Evolutionary conservation across 2,888 invertebrate species (phyloP), one percentile per base, ranked within the genome.

Genomic region (Xanthia icteritia): DNA sequence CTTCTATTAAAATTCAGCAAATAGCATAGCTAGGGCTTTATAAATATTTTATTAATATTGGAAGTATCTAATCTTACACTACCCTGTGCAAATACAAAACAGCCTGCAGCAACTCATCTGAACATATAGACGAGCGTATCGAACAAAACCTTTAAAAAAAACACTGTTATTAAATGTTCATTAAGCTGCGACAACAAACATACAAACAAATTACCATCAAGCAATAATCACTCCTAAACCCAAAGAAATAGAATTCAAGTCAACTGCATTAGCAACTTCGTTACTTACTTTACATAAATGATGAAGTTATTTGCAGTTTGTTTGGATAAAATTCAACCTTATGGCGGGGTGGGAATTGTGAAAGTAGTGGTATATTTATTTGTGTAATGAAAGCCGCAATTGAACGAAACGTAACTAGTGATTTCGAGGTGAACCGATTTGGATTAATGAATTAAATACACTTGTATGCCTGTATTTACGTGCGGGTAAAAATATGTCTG

Each of bases 111-210:
- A 48, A 74, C 79, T 68, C 88, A 87, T 88, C 84, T 81, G 82
- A 93, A 92, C 89, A 89, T 93, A 93, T 92, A 91, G 92, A 92
- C 89, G 89, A 90, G 86, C 84, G 81, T 90, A 92, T 92, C 91
- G 92, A 92, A 92, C 89, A 81, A 86, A 88, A 89, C 90, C 51
- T 77, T 89, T 86, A 92, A 91, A 78, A 39, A 93, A 93, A 91
- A 90, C 89, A 86, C 93, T 93, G 93, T 93, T 95, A 95, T 95
- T 95, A 95, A 94, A 95, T 94, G 86, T 93, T 94, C 94, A 95
- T 95, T 95, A 95, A 92, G 90, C 85, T 86, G 90, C 90, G 92
- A 94, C 92, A 92, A 91, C 92, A 85, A 90, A 83, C 72, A 82
- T 87, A 82, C 64, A 23, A 73, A 70, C 42, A 61, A 64, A 69